Evolutionary conservation across 1,140 invertebrate genomes (phyloP).

Genomic region (Plutomurus gul): DNA sequence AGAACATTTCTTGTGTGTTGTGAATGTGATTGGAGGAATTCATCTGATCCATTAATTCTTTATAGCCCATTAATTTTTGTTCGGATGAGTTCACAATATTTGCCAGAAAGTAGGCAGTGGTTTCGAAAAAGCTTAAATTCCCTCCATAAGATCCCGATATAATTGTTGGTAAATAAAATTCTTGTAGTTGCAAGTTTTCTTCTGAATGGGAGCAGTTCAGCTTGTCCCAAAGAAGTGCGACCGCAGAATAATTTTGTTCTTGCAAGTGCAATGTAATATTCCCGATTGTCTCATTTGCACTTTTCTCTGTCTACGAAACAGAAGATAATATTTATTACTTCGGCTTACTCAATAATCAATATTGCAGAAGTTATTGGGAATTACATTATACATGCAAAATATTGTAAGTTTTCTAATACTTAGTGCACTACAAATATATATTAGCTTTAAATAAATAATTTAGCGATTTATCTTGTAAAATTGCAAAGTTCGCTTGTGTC

Average conservation of each 20-base stretch:
- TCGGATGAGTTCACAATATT: neutral
- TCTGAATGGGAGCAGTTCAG: neutral
- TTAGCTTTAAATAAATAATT: too few relatives aligned
- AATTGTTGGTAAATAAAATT: too few relatives aligned
- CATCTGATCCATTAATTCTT: neutral
- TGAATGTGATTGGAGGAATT: neutral
- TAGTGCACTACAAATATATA: too few relatives aligned
- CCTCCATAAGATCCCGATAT: neutral
- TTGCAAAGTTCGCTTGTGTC: too few relatives aligned
- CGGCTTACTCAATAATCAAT: too few relatives aligned
- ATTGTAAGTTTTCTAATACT: too few relatives aligned
- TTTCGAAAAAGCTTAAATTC: neutral
- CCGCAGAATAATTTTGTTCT: neutral
- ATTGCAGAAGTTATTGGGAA: too few relatives aligned
- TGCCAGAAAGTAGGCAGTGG: neutral
- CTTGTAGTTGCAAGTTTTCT: too few relatives aligned
- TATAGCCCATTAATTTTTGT: neutral
- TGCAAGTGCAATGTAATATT: neutral
- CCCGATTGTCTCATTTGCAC: neutral
- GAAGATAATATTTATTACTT: neutral
- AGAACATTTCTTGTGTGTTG: neutral
- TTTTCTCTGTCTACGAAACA: neutral
- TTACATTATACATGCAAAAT: too few relatives aligned
- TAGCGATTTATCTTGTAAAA: too few relatives aligned
- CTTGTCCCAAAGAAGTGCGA: neutral